Evolutionary conservation across 1,140 invertebrate genomes (phyloP).

Genomic region (Arctopsyche grandis): DNA sequence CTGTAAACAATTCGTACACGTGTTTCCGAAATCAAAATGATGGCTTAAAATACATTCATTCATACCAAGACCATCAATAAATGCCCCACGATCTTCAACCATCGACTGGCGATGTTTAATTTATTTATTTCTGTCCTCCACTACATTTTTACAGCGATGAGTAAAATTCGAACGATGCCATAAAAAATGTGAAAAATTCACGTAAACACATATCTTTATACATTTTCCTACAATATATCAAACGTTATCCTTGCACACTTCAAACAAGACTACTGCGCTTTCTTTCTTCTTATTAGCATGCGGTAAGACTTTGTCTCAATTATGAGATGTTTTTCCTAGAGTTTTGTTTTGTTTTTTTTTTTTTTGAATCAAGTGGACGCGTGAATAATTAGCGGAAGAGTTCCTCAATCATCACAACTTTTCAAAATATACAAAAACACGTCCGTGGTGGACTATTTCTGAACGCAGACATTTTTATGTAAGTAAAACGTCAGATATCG

Average conservation of each 20-base stretch:
- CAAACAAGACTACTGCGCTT: no score
- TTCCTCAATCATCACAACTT: slow-evolving; percentile 26
- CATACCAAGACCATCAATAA: slow-evolving; percentile 15
- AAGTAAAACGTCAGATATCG: slow-evolving; percentile 35
- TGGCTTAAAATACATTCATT: slow-evolving; percentile 27
- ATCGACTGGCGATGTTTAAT: background rate
- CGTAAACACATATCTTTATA: no score
- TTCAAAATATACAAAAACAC: slow-evolving; percentile 30
- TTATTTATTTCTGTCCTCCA: background rate
- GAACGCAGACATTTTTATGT: slow-evolving; percentile 26
- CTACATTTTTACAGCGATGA: background rate
- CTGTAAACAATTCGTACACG: slow-evolving; percentile 22
- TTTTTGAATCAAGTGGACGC: background rate
- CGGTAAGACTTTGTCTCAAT: no score
- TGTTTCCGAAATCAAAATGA: slow-evolving; percentile 14
- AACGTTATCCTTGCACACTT: no score
- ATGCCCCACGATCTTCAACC: background rate
- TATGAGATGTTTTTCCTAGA: background rate
- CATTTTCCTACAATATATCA: no score
- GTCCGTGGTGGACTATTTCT: slow-evolving; percentile 19
- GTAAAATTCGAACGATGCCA: background rate
- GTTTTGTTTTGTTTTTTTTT: background rate
- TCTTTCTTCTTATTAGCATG: no score
- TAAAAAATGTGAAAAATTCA: background rate
- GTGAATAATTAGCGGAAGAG: slow-evolving; percentile 36